Percentiles rank a stretch among this genome's conserved stretches.
Conservation (phyloP, 2,888 invertebrate genomes). For the Drosophila paracracens region DNA sequence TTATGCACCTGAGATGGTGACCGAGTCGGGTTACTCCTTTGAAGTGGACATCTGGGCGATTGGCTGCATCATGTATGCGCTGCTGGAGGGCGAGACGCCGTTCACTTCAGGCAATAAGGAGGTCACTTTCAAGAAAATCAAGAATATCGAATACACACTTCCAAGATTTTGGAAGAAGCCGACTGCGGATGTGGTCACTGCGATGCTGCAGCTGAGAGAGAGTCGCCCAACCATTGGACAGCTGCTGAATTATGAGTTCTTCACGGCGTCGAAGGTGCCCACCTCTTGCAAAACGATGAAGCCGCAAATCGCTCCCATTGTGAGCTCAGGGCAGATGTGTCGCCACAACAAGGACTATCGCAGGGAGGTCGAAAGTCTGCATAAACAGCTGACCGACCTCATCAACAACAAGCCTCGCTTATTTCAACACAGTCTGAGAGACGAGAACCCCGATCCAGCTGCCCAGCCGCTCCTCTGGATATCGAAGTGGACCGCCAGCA, state of each 20-base stretch:
- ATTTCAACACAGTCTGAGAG: conserved; percentile 87
- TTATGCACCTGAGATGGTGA: conserved; percentile 98
- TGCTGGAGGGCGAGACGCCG: conserved; percentile 98
- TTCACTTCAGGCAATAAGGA: conserved; percentile 97
- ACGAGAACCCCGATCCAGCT: conserved; percentile 97
- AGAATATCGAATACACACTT: no score
- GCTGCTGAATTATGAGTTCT: conserved; percentile 91
- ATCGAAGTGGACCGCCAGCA: conserved; percentile 99
- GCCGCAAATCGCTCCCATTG: conserved; percentile 88
- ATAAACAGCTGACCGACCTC: conserved; percentile 82
- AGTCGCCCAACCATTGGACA: conserved; percentile 92
- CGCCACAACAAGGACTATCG: conserved; percentile 83
- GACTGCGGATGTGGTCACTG: conserved; percentile 91
- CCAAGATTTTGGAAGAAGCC: conserved; percentile 88
- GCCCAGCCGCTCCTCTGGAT: conserved; percentile 98
- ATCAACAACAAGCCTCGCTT: conserved; percentile 85
- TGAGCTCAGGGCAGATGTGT: conserved; percentile 84
- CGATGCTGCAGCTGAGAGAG: conserved; percentile 92
- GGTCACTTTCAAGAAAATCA: conserved; percentile 97
- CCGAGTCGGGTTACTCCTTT: conserved; percentile 98
- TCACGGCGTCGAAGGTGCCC: conserved; percentile 90
- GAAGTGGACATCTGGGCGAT: conserved; percentile 99
- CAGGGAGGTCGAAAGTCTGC: conserved; percentile 83
- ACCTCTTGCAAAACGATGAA: conserved; percentile 97
- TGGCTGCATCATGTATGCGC: conserved; percentile 99